Conservation (phyloP, 2,797 vertebrate genomes). For the Enteromius viviparus region DNA sequence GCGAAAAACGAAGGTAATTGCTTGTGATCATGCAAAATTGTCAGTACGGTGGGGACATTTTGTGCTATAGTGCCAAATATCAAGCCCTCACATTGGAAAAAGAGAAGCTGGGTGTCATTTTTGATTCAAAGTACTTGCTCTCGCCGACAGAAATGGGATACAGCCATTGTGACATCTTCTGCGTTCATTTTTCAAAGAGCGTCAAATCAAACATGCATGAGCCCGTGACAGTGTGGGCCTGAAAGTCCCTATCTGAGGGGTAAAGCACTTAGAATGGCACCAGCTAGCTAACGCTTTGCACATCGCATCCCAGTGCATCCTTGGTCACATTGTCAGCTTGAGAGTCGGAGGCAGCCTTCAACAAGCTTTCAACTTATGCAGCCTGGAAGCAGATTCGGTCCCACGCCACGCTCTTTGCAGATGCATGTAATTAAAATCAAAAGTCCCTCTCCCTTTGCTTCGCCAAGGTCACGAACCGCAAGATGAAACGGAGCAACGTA, state of each 20-base stretch:
- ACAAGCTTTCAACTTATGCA: slow-evolving; percentile 50
- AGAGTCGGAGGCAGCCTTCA: slow-evolving; percentile 55
- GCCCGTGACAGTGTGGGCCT: slow-evolving; percentile 67
- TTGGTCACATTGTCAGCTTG: slow-evolving; percentile 57
- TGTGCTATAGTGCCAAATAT: slow-evolving; percentile 73
- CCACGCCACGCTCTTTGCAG: slow-evolving; percentile 46
- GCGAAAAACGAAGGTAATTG: slow-evolving; percentile 73
- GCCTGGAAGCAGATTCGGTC: slow-evolving; percentile 53
- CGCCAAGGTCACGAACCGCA: slow-evolving; percentile 42
- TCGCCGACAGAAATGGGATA: slow-evolving; percentile 72
- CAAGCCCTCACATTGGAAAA: slow-evolving; percentile 72
- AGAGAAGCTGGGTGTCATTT: slow-evolving; percentile 74
- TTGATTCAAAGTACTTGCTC: slow-evolving; percentile 74
- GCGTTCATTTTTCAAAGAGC: slow-evolving; percentile 74
- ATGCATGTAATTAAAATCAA: slow-evolving; percentile 54
- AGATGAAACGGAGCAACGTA: slow-evolving; percentile 24
- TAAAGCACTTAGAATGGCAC: slow-evolving; percentile 61
- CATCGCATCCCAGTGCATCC: slow-evolving; percentile 55
- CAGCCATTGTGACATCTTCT: slow-evolving; percentile 73
- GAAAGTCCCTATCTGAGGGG: slow-evolving; percentile 65
- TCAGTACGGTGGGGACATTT: slow-evolving; percentile 76
- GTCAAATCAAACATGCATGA: slow-evolving; percentile 82
- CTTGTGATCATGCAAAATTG: slow-evolving; percentile 75
- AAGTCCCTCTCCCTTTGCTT: slow-evolving; percentile 41
- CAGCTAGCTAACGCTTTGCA: slow-evolving; percentile 59